phyloP scores from a whole-genome alignment of 2,797 vertebrate species.

The Calcarius lapponicus region DNA sequence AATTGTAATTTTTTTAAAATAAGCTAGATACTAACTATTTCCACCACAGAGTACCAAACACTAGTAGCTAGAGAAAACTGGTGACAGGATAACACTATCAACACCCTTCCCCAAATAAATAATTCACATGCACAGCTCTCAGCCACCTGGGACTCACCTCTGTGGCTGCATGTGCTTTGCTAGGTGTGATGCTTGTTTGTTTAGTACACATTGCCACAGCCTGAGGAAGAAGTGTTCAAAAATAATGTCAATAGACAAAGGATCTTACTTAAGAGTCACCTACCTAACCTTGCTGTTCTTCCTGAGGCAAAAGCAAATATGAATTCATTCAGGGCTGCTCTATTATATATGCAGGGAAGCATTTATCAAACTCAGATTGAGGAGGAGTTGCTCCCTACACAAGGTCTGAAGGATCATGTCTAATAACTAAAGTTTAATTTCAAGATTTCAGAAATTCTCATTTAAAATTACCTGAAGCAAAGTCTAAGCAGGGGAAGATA shows the following conservation, averaged over 20 bases:
- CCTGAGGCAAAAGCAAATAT: constrained; percentile 77
- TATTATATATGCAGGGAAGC: constrained; percentile 71
- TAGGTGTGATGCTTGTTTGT: constrained; percentile 81
- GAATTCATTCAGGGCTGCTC: constrained; percentile 73
- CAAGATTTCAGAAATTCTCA: constrained; percentile 68
- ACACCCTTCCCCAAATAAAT: constrained; percentile 13
- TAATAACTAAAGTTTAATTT: constrained; percentile 75
- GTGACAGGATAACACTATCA: not conserved
- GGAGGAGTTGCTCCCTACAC: constrained; percentile 7
- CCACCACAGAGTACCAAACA: not conserved
- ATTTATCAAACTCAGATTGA: constrained; percentile 64
- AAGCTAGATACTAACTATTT: not conserved
- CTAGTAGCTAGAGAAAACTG: not conserved
- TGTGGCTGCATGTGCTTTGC: constrained; percentile 49
- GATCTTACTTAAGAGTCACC: constrained; percentile 78
- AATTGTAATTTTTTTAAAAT: not conserved
- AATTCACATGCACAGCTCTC: constrained; percentile 77
- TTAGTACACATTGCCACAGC: constrained; percentile 73
- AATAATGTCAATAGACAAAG: constrained; percentile 86
- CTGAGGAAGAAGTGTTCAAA: constrained; percentile 76
- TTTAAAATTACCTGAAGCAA: constrained; percentile 75
- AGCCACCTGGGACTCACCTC: constrained; percentile 56
- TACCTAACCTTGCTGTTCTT: constrained; percentile 77
- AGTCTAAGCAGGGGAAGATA: constrained; percentile 55
- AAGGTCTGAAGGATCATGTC: constrained; percentile 66